A percentile compares a stretch with the other conserved stretches of the same genome.
Evolutionary conservation across 2,113 vertebrate species (phyloP).

Genomic region (Rhea pennata): DNA sequence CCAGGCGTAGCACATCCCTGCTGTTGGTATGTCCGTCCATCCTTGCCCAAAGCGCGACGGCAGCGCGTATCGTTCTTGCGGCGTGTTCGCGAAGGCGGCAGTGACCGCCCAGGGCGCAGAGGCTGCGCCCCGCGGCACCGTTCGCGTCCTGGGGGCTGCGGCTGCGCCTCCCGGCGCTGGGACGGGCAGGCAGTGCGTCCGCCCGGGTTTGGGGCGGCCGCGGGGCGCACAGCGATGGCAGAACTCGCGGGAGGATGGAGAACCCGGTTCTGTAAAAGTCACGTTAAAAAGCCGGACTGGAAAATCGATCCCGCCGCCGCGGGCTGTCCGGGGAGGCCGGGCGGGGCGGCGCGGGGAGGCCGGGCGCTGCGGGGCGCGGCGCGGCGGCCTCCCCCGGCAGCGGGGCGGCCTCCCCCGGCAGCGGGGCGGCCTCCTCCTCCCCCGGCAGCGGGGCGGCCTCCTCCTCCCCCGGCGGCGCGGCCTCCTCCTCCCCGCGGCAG

Average conservation of each 20-base stretch:
- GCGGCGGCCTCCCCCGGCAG: too few species aligned
- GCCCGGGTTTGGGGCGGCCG: rapidly evolving
- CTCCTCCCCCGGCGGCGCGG: too few species aligned
- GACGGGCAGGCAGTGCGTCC: background rate
- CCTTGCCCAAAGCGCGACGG: background rate
- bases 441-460: too few species aligned
- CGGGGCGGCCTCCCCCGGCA: too few species aligned
- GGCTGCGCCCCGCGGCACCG: background rate
- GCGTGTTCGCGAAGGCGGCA: background rate
- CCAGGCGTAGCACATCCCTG: rapidly evolving
- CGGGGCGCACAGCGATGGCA: too few species aligned
- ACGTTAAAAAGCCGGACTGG: background rate
- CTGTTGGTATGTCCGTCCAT: background rate
- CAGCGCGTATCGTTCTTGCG: background rate
- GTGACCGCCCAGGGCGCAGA: background rate
- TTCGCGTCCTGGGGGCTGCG: background rate
- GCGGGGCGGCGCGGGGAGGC: too few species aligned
- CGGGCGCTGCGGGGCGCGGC: too few species aligned
- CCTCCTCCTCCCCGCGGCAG: too few species aligned
- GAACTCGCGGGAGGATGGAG: background rate
- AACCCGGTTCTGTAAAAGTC: background rate
- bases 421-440: too few species aligned
- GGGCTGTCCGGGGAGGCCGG: too few species aligned
- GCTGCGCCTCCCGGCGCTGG: background rate
- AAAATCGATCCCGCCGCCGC: too few species aligned